phyloP scores from a whole-genome alignment of 1,140 invertebrate genomes.

The Agrilus planipennis region DNA sequence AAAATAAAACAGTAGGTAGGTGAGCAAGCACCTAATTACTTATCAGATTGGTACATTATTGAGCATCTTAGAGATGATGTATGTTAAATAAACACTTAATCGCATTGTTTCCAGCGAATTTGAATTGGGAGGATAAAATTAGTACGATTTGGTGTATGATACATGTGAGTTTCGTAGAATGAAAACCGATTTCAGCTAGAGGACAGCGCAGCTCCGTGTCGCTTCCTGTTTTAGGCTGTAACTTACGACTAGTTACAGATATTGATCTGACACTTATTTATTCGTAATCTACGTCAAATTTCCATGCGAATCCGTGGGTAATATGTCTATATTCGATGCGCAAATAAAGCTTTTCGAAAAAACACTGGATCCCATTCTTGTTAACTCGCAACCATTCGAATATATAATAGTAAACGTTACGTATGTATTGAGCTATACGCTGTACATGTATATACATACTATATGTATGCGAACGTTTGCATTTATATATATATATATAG shows the following conservation, averaged over 20 bases:
- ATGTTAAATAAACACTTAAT: too few species aligned
- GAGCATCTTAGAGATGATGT: too few species aligned
- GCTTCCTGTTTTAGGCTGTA: constrained; percentile 14
- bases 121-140: constrained; percentile 10
- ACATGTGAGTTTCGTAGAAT: constrained; percentile 5
- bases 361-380: not conserved
- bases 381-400: too few species aligned
- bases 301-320: constrained; percentile 21
- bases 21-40: too few species aligned
- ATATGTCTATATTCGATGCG: constrained; percentile 16
- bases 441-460: too few species aligned
- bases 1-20: too few species aligned
- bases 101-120: too few species aligned
- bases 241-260: constrained; percentile 17
- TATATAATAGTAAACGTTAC: too few species aligned
- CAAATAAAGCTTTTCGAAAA: constrained; percentile 9
- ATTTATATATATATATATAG: too few species aligned
- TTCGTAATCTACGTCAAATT: constrained; percentile 28
- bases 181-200: constrained; percentile 4
- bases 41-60: too few species aligned
- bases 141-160: constrained; percentile 9
- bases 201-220: constrained; percentile 9
- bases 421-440: too few species aligned
- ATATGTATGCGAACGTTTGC: too few species aligned
- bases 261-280: constrained; percentile 24